Percentiles rank a stretch among this genome's conserved stretches.
Evolutionary conservation across 2,797 vertebrate species (phyloP).

Genomic region (Diglossa cyanea): DNA sequence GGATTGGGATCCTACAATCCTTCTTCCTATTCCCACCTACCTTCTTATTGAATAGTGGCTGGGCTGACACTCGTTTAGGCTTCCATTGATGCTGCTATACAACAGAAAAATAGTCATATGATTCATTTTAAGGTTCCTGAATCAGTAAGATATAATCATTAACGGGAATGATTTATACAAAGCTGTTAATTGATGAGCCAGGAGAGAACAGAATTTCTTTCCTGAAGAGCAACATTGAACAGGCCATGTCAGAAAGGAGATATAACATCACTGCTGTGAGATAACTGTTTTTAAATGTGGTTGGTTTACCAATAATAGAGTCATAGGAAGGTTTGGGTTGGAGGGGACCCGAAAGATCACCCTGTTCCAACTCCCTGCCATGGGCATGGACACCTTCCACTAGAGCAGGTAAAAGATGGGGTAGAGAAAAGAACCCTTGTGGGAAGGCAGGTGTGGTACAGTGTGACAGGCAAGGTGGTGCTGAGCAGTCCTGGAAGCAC

Average conservation of each 20-base stretch:
- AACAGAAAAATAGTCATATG: neutral
- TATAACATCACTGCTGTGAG: neutral
- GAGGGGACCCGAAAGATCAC: neutral
- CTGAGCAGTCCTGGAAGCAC: neutral
- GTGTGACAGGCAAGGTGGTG: neutral
- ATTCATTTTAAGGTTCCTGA: neutral
- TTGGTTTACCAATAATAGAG: neutral
- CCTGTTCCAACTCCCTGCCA: neutral
- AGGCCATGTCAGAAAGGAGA: neutral
- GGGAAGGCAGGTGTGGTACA: neutral
- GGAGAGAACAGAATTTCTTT: neutral
- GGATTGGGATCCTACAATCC: neutral
- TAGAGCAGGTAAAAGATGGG: neutral
- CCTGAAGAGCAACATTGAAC: neutral
- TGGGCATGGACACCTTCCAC: neutral
- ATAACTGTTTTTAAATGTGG: neutral
- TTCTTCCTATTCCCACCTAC: neutral
- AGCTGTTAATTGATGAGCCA: neutral
- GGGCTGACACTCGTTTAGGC: neutral
- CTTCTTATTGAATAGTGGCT: neutral
- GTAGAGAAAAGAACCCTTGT: neutral
- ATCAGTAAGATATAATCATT: neutral
- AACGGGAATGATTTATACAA: neutral
- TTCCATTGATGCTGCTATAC: neutral
- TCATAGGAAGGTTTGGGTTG: neutral